Base-by-base conservation (phyloP, 2,797 vertebrate species). In the Myotis vivesi region DNA sequence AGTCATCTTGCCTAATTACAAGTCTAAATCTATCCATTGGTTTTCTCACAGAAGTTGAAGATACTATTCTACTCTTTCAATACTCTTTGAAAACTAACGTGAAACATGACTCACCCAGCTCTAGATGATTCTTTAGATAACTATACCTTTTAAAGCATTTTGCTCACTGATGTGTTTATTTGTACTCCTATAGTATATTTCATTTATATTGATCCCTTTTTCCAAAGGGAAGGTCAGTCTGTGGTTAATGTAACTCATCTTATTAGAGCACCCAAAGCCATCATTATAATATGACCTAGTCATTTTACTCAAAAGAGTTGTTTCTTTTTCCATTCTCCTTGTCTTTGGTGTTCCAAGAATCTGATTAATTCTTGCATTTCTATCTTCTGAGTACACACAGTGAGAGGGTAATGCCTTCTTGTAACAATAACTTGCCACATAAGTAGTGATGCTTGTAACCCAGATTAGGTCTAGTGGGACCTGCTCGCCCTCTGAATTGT, bases 141-240 rank as follows among this genome's bases (percentile, higher is more conserved):
- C 23, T 87, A 19, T 77, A 41, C 71, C n/a, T 95, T 92, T 93
- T 55, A 88, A 94, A 91, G 22, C n/a, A 72, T 38, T 91, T 13
- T 89, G 22, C 33, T 93, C 46, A 86, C 30, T 79, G 69, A 64
- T 82, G 36, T 62, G 6, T 91, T 96, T 55, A 38, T 90, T 82
- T 89, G 84, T 66, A 53, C 1, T 84, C 12, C 25, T 86, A 59
- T 6, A 55, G n/a, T 57, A 23, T 85, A 71, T 91, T 95, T 87
- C 2, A 25, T 81, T 81, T 96, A 71, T 10, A 53, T 6, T 28
- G 71, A 72, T 57, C 49, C n/a, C 75, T 77, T 30, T 96, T 94
- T 84, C 46, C 71, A 91, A 94, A 89, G 55, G 66, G 86, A 95
- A 96, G 38, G 53, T 80, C 75, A 94, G 92, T 55, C 57, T 91